Conservation (phyloP, 2,888 invertebrate species). For the Selenia dentaria region DNA sequence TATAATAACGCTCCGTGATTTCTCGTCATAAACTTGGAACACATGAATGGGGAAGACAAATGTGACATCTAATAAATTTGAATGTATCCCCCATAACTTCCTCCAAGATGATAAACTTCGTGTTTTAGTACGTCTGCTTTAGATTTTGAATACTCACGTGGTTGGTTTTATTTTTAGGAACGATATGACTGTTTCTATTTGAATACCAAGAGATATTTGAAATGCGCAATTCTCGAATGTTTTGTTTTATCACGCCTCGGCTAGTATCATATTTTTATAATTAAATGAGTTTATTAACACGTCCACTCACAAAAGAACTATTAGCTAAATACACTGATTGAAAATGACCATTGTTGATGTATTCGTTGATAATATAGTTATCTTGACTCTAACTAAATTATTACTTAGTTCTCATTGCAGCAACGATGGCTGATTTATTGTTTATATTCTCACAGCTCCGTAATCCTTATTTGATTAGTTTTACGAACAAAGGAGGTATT, state of each 20-base stretch:
- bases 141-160: conserved; percentile 10
- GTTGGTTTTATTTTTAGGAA: not conserved
- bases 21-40: conserved; percentile 16
- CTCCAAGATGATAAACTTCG: conserved; percentile 14
- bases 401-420: conserved; percentile 15
- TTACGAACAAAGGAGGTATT: conserved; percentile 31
- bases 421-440: conserved; percentile 12
- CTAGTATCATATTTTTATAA: no score
- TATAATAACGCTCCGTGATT: conserved; percentile 17
- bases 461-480: conserved; percentile 35
- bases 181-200: not conserved
- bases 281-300: no score
- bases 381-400: conserved; percentile 16
- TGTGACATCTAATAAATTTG: conserved; percentile 20
- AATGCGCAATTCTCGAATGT: no score
- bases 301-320: no score
- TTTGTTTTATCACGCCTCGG: no score
- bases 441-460: conserved; percentile 18
- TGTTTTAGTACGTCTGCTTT: not conserved
- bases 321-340: no score
- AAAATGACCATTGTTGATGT: no score
- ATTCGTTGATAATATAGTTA: no score
- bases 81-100: conserved; percentile 12
- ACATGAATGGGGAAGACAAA: conserved; percentile 14
- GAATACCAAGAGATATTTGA: no score